Base-by-base conservation (phyloP, 2,797 vertebrate species). In the Melopsittacus undulatus region DNA sequence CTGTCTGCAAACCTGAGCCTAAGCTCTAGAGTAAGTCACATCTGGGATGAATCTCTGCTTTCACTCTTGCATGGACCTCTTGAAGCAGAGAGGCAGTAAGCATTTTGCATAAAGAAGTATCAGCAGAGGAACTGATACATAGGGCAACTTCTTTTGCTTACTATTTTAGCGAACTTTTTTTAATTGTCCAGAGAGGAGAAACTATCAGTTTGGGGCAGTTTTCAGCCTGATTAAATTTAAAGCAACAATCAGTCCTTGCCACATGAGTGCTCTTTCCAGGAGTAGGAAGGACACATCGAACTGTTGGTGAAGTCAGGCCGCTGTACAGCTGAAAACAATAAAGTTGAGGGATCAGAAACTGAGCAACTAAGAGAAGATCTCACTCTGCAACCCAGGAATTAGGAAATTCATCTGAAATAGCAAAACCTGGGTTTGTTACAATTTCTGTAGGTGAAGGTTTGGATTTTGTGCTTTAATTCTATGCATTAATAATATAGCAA, bases 31-130 rank as follows among this genome's bases (percentile, higher is more conserved):
- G 34, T 61, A 61, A 51, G 59, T 87, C 64, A 70, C 24, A 80
- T 61, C 26, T 64, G 66, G 8, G 7, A 10, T 87, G 32, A 66
- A 38, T 46, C 30, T 46, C 22, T 74, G 9, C 43, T 67, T 92
- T 77, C 0, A 0, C 46, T 57, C 23, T 51, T 13, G 61, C 22
- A 1, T 38, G 59, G 12, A 19, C 19, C 38, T 85, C 11, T 18
- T 36, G 17, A 76, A 59, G 34, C 34, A 43, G 57, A 70, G 36
- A 38, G 38, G 32, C 21, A 26, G 16, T 11, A 43, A 74, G 19
- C 14, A 30, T 69, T 80, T 90, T 46, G 30, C 59, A 34, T 64
- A 6, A 75, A 59, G 22, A 69, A 7, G 8, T 62, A 10, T 52
- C 38, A 24, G 38, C 22, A 64, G 70, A 72, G 54, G 23, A 77